phyloP scores from a whole-genome alignment of 2,797 vertebrate species.

The Meda fulgida region DNA sequence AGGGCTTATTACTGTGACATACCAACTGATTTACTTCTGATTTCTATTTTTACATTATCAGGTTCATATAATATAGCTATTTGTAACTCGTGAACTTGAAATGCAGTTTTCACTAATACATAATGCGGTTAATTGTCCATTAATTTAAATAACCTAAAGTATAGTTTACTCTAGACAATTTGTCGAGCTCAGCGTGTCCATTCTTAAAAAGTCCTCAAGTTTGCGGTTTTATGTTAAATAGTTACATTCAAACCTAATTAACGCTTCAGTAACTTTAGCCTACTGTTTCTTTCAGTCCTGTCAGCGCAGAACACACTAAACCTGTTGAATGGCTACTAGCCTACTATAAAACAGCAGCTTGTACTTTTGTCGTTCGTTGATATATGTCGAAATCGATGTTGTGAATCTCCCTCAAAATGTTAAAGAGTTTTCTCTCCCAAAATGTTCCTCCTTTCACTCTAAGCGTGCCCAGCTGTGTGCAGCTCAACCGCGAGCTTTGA shows the following conservation, averaged over 20 bases:
- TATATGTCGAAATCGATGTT: not conserved
- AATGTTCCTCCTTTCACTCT: not conserved
- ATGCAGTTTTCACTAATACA: not conserved
- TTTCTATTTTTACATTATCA: not conserved
- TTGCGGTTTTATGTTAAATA: constrained; percentile 11
- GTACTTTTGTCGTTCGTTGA: not conserved
- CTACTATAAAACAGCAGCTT: not conserved
- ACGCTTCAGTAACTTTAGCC: not conserved
- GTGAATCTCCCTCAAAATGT: not conserved
- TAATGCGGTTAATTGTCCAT: constrained; percentile 4
- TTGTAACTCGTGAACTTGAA: not conserved
- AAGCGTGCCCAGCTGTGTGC: constrained; percentile 10
- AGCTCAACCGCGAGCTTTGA: constrained; percentile 40
- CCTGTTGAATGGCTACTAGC: constrained; percentile 36
- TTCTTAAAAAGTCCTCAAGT: not conserved
- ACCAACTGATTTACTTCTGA: not conserved
- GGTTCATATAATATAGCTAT: not conserved
- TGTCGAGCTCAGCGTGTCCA: not conserved
- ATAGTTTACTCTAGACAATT: not conserved
- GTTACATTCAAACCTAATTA: not conserved
- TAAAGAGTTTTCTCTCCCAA: not conserved
- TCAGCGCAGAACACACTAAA: not conserved
- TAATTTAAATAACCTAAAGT: not conserved
- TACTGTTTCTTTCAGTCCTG: not conserved
- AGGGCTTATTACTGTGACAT: not conserved